Percentiles rank a stretch among this genome's conserved stretches.
Conservation (phyloP, 2,797 vertebrate genomes). For the Girardinus metallicus region DNA sequence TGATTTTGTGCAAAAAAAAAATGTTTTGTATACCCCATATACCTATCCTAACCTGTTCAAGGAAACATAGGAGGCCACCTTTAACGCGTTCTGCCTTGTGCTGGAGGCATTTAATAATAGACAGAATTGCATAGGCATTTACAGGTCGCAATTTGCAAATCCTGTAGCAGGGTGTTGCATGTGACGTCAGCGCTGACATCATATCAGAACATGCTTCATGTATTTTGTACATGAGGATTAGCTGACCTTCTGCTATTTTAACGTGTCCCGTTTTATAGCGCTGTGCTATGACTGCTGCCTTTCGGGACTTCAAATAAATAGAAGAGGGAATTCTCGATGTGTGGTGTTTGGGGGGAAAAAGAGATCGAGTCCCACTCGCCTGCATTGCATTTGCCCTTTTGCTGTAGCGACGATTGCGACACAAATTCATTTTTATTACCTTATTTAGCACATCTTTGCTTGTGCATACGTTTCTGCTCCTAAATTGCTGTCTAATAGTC, state of each 20-base stretch:
- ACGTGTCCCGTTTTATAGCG: not conserved
- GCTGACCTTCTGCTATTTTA: not conserved
- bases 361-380: not conserved
- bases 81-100: not conserved
- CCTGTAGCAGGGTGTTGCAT: not conserved
- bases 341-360: not conserved
- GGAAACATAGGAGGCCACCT: too few species aligned
- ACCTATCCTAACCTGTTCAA: too few species aligned
- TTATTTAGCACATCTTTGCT: not conserved
- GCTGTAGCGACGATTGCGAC: not conserved
- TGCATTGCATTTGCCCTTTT: not conserved
- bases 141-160: constrained; percentile 3
- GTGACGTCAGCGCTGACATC: not conserved
- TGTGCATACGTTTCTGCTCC: not conserved
- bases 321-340: not conserved
- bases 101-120: not conserved
- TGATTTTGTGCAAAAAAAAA: too few species aligned
- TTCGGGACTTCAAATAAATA: not conserved
- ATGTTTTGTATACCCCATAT: too few species aligned
- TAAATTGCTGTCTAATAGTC: not conserved
- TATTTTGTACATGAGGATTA: not conserved
- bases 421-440: not conserved
- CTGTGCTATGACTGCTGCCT: not conserved
- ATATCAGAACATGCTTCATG: not conserved
- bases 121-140: not conserved